Percentiles rank a stretch among this genome's conserved stretches.
phyloP scores from a whole-genome alignment of 2,797 vertebrate species.

The Borostomias antarcticus region DNA sequence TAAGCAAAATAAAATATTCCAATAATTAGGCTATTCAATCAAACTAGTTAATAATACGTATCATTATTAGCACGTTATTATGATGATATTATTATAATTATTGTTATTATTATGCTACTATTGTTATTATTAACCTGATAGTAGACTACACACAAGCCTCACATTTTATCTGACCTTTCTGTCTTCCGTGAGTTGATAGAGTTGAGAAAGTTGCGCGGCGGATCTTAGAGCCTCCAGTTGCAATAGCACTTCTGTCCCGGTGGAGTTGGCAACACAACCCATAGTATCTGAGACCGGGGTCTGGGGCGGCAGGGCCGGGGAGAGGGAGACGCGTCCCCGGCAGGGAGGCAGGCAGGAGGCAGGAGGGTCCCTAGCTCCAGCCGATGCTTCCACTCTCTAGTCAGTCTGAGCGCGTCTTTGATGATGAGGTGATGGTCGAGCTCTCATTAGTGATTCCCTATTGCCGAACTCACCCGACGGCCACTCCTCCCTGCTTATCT shows the following conservation, averaged over 20 bases:
- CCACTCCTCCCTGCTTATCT: constrained; percentile 87
- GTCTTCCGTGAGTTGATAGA: constrained; percentile 75
- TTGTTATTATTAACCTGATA: constrained; percentile 13
- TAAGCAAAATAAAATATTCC: too few species aligned
- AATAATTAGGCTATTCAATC: background rate
- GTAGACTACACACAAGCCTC: constrained; percentile 10
- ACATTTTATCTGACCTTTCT: constrained; percentile 75
- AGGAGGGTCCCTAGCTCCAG: constrained; percentile 44
- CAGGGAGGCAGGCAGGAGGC: constrained; percentile 30
- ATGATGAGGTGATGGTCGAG: constrained; percentile 76
- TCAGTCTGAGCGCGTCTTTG: constrained; percentile 74
- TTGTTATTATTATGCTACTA: constrained; percentile 15
- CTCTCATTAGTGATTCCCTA: constrained; percentile 80
- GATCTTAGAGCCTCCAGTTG: constrained; percentile 80
- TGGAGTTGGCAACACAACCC: constrained; percentile 83
- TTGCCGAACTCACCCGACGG: constrained; percentile 75
- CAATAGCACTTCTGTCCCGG: constrained; percentile 80
- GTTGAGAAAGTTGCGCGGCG: constrained; percentile 79
- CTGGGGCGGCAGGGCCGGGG: constrained; percentile 49
- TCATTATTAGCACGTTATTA: constrained; percentile 30
- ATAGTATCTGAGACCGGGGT: constrained; percentile 65
- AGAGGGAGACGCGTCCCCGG: constrained; percentile 23
- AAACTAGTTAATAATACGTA: constrained; percentile 20
- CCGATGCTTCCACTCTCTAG: constrained; percentile 63
- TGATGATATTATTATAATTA: constrained; percentile 14